Evolutionary conservation across 2,113 vertebrate species (phyloP), one percentile per base, ranked within the genome.

Genomic region (Xenopus laevis): DNA sequence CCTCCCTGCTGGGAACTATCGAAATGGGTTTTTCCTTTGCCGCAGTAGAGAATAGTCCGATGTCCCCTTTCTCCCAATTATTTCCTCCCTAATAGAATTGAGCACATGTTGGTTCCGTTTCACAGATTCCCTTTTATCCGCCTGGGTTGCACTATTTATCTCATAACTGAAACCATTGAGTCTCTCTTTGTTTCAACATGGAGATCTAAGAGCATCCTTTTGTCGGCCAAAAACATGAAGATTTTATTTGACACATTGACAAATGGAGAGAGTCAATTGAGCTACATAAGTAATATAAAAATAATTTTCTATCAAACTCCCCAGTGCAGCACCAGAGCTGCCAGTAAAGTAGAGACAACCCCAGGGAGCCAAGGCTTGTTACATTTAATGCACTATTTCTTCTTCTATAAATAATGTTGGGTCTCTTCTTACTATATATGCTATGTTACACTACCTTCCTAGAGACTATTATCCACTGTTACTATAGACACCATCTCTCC

Each of bases 221-320:
- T n/a, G 15, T 55, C 53, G 6, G 15, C 15, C 53, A 55, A 55
- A 7, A 55, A 16, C 15, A n/a, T 7, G 17, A 16, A 55, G 53
- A 55, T 55, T 47, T 47, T 67, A 13, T 45, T 47, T 67, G 65
- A 67, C 65, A 67, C 44, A 7, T 50, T 67, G 65, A 67, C 44
- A 67, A 67, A 67, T 67, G 65, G 46, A 23, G 13, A 20, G 55
- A 9, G 58, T 60, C 58, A 60, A 47, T 15, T 66, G 18, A 50
- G 45, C 13, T 50, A 50, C 45, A 50, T 47, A 66, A 50, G 65
- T 66, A 50, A 50, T 21, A 66, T 45, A 66, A 66, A 50, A 23
- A 47, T 66, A 66, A n/a, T 66, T 47, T 27, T 47, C 10, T 66
- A 50, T 66, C 45, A 50, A 21, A 66, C 65, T 66, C 65, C 65